Evolutionary conservation across 2,797 vertebrate genomes (phyloP).

Genomic region (Rhinatrema bivittatum): DNA sequence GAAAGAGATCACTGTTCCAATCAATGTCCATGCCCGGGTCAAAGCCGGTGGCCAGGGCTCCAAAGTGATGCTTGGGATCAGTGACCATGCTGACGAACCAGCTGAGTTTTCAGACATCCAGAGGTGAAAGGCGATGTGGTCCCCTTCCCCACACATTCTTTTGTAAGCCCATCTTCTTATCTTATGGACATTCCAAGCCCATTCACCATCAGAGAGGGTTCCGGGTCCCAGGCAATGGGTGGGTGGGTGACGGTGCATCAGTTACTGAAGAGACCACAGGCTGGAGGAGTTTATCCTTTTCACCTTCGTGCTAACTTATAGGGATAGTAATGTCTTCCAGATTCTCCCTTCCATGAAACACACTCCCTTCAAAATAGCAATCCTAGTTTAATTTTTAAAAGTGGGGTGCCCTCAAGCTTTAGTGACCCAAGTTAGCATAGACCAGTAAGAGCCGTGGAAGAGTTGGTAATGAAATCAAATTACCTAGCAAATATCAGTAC

Average conservation of each 20-base stretch:
- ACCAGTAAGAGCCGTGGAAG: no score
- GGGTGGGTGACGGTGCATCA: conserved; percentile 57
- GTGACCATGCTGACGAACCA: conserved; percentile 69
- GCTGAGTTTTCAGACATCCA: conserved; percentile 79
- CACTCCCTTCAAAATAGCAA: no score
- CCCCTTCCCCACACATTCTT: conserved; percentile 33
- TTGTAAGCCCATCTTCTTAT: conserved; percentile 58
- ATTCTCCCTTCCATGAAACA: no score
- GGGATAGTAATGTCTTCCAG: no score
- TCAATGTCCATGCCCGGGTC: conserved; percentile 56
- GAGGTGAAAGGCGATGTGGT: conserved; percentile 74
- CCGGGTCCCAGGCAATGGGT: conserved; percentile 73
- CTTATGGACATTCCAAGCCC: conserved; percentile 92
- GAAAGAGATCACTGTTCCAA: conserved; percentile 64
- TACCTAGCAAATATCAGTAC: no score
- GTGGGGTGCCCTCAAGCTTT: no score
- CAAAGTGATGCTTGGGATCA: conserved; percentile 66
- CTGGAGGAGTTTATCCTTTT: no score
- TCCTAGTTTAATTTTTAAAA: no score
- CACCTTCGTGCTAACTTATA: no score
- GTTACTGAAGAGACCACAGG: conserved; percentile 7
- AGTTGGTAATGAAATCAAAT: no score
- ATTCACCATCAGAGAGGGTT: conserved; percentile 83
- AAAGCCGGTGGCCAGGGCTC: conserved; percentile 51
- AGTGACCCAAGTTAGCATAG: no score